phyloP scores from a whole-genome alignment of 2,797 vertebrate genomes.

The Gila robusta region DNA sequence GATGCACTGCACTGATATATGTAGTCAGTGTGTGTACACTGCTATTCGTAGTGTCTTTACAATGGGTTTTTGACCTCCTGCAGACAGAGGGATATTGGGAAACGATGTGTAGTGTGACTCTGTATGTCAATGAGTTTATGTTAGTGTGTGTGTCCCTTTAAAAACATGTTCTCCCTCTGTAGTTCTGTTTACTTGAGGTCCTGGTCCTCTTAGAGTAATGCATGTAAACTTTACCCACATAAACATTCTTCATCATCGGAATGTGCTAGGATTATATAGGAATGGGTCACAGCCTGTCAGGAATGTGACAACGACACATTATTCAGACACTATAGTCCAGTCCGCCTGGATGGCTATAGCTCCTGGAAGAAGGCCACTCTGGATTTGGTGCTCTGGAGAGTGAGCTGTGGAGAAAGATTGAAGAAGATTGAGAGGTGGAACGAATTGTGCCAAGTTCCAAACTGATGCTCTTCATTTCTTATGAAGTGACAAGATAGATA shows the following conservation, averaged over 20 bases:
- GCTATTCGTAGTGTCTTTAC: neutral
- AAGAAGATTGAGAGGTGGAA: neutral
- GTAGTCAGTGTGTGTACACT: slow-evolving; percentile 5
- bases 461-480: neutral
- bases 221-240: slow-evolving; percentile 19
- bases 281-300: slow-evolving; percentile 12
- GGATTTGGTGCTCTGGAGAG: slow-evolving; percentile 94
- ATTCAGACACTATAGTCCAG: slow-evolving; percentile 47
- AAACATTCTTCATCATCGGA: slow-evolving; percentile 17
- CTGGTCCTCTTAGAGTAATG: slow-evolving; percentile 15
- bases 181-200: neutral
- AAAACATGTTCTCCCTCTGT: neutral
- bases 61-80: slow-evolving; percentile 2
- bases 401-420: slow-evolving; percentile 85
- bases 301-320: slow-evolving; percentile 24
- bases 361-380: slow-evolving; percentile 97
- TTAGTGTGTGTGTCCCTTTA: neutral
- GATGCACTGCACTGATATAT: neutral
- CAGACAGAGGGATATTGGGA: slow-evolving; percentile 10
- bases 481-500: neutral
- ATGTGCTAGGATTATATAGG: neutral
- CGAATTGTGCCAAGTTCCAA: neutral
- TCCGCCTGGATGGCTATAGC: slow-evolving; percentile 76
- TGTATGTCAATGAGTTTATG: neutral
- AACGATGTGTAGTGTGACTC: neutral